Base-by-base conservation (phyloP, 2,113 vertebrate species). In the Hemiscyllium ocellatum region DNA sequence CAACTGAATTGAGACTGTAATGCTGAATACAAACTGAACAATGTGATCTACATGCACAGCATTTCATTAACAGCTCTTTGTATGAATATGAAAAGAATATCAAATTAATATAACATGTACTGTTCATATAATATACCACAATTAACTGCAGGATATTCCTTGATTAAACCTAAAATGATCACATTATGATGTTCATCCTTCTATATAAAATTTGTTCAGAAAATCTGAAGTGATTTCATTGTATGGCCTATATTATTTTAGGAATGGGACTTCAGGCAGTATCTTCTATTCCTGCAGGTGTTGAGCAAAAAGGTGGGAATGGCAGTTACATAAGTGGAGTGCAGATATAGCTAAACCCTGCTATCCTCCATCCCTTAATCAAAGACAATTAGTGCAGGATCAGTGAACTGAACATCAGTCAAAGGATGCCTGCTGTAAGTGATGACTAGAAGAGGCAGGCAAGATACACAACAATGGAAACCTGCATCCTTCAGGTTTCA, bases 11-110 rank as follows among this genome's bases (percentile, higher is more conserved):
- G n/a, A 72, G 68, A 72, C 22, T 95, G 69, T 93, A 10, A 72
- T 33, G 47, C 68, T 95, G 68, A 95, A 95, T 95, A 72, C 69
- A 47, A 37, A 72, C 52, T n/a, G 94, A 95, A 95, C 94, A 95
- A 95, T 95, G 69, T 47, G 26, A 24, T 15, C 47, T 50, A 95
- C 69, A 29, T 26, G 68, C 68, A 76, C 22, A 95, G 68, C 37
- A 72, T 95, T 95, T 72, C 42, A 72, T 95, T 72, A 70, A 42
- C 42, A 76, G 22, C 24, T 70, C 94, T 72, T 95, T 95, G 94
- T 95, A 70, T 95, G 12, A 17, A 8, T 72, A 52, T 95, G 69
- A 72, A 94, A 90, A 52, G 94, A 52, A 47, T 24, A 70, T 69
- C 65, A 72, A 95, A 95, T 69, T 72, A 69, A 72, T 70, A 72